A percentile compares a stretch with the other conserved stretches of the same genome.
phyloP scores from a whole-genome alignment of 53 echinoderm and acorn worm genomes.

The Echinarachnius parma region DNA sequence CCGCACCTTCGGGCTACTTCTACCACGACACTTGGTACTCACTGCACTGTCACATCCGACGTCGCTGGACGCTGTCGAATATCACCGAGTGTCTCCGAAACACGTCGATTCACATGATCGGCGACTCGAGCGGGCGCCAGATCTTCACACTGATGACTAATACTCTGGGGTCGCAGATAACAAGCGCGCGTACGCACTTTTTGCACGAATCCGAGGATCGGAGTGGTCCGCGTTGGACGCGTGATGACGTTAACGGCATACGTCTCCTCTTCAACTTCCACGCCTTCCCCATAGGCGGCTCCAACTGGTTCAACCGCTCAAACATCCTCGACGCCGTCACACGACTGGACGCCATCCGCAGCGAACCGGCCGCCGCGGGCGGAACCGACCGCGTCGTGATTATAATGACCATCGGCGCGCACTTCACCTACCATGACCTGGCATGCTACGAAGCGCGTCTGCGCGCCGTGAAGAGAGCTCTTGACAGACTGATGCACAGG shows the following conservation, averaged over 20 bases:
- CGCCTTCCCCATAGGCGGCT: slow-evolving; percentile 35
- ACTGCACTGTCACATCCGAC: slow-evolving; percentile 26
- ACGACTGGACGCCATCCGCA: slow-evolving; percentile 5
- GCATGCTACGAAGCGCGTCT: slow-evolving; percentile 11
- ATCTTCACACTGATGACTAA: neutral
- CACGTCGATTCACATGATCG: slow-evolving; percentile 23
- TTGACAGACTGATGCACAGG: slow-evolving; percentile 17
- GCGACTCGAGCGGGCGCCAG: slow-evolving; percentile 25
- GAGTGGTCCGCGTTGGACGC: slow-evolving; percentile 24
- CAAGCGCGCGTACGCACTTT: slow-evolving; percentile 12
- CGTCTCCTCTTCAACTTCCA: slow-evolving; percentile 31
- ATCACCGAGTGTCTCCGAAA: slow-evolving; percentile 8
- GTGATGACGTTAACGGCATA: slow-evolving; percentile 6
- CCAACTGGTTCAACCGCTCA: slow-evolving; percentile 26
- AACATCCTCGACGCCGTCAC: slow-evolving; percentile 13
- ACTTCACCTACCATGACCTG: slow-evolving; percentile 29
- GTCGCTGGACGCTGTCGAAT: slow-evolving; percentile 2
- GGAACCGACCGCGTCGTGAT: neutral
- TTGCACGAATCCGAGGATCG: slow-evolving; percentile 34
- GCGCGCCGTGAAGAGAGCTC: slow-evolving; percentile 10
- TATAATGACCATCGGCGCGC: slow-evolving; percentile 29
- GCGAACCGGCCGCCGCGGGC: neutral
- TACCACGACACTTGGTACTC: slow-evolving; percentile 45
- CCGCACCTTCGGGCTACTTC: slow-evolving; percentile 30
- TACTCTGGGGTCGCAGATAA: neutral